phyloP scores from a whole-genome alignment of 2,113 vertebrate genomes.

The Bombycilla garrulus region DNA sequence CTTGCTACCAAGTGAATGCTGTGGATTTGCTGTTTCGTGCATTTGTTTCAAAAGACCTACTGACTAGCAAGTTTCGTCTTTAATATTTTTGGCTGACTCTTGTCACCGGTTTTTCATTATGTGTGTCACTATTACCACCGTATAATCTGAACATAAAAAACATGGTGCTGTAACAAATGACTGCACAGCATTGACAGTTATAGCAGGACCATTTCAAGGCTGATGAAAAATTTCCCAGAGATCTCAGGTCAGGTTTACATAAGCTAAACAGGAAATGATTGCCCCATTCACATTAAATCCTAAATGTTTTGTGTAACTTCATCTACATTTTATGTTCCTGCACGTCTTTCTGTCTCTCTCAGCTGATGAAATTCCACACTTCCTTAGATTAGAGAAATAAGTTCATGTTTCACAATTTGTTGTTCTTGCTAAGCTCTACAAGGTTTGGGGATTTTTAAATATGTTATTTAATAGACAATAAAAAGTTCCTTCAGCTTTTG shows the following conservation, averaged over 20 bases:
- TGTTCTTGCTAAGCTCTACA: conserved; percentile 45
- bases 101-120: conserved; percentile 70
- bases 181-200: conserved; percentile 78
- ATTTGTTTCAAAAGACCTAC: conserved; percentile 32
- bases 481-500: conserved; percentile 63
- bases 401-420: conserved; percentile 51
- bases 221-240: conserved; percentile 76
- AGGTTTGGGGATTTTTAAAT: conserved; percentile 8
- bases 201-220: conserved; percentile 71
- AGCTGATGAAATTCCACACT: conserved; percentile 70
- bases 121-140: conserved; percentile 74
- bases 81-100: conserved; percentile 63
- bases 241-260: conserved; percentile 74
- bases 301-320: conserved; percentile 73
- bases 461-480: conserved; percentile 46
- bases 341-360: conserved; percentile 59
- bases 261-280: conserved; percentile 77
- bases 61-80: conserved; percentile 10
- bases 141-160: conserved; percentile 81
- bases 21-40: neutral
- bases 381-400: conserved; percentile 55
- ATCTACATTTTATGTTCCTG: conserved; percentile 74
- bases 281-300: conserved; percentile 74
- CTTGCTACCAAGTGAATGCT: neutral
- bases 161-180: conserved; percentile 74